Evolutionary conservation across 92 coral and sea anemone genomes (phyloP).

Genomic region (Galaxea fascicularis): DNA sequence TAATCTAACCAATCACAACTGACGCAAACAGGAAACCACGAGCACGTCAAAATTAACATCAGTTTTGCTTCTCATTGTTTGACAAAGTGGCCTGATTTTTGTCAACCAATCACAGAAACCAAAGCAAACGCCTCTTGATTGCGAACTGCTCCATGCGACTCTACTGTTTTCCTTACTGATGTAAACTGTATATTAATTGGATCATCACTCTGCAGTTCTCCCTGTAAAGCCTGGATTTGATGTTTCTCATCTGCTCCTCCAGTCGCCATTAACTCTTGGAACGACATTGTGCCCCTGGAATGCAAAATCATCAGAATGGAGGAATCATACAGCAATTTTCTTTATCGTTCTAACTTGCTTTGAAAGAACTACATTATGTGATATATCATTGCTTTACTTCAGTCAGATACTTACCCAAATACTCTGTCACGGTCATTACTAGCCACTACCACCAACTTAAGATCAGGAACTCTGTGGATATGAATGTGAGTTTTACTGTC

Average conservation of each 20-base stretch:
- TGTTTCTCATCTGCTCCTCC: conserved; percentile 75
- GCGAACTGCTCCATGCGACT: not conserved
- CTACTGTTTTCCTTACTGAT: conserved; percentile 71
- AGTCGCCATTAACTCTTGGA: conserved; percentile 78
- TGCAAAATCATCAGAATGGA: not conserved
- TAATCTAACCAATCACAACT: too few species aligned
- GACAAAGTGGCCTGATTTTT: too few species aligned
- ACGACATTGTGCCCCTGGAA: conserved; percentile 87
- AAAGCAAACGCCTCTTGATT: not conserved
- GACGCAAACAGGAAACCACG: not conserved
- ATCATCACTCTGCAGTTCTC: conserved; percentile 86
- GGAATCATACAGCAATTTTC: not conserved
- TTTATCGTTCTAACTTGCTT: too few species aligned
- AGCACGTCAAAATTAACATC: not conserved
- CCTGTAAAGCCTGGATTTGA: conserved; percentile 73
- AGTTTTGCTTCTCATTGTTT: too few species aligned
- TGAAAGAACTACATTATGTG: too few species aligned
- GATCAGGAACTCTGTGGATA: conserved; percentile 78
- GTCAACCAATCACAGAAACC: not conserved
- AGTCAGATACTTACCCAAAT: conserved; percentile 61
- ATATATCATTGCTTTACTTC: too few species aligned
- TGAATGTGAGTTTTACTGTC: not conserved
- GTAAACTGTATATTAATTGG: conserved; percentile 98
- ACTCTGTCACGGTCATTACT: conserved; percentile 58
- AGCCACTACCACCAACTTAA: conserved; percentile 76